Percentiles rank a stretch among this genome's conserved stretches.
These are phyloP conservation scores for Motacilla alba DNA, from an alignment of 2,113 vertebrate species.

Conservation along the genomic window DNA sequence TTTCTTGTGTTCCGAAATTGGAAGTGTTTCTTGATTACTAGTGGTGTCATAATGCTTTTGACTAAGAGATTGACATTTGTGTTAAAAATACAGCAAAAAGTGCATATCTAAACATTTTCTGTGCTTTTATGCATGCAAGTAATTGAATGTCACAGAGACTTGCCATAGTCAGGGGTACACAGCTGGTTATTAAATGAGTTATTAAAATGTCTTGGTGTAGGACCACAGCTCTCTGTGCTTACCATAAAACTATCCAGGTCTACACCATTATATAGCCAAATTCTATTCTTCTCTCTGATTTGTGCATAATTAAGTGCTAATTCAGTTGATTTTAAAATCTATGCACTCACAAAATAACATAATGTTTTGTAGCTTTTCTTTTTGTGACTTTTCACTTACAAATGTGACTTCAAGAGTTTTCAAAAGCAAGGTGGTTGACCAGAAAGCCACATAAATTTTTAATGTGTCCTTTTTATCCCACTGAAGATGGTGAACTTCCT, in stretches of 20 bases:
- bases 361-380: background rate
- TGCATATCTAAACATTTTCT: background rate
- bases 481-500: constrained; percentile 73
- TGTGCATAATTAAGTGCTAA: background rate
- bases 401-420: background rate
- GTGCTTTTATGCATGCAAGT: background rate
- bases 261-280: background rate
- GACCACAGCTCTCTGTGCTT: background rate
- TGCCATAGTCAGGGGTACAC: background rate
- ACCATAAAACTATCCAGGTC: background rate
- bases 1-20: background rate
- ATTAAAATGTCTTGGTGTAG: background rate
- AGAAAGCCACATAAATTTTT: background rate
- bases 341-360: background rate
- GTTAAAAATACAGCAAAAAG: background rate
- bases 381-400: background rate
- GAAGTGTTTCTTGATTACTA: background rate
- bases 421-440: background rate
- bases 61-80: background rate
- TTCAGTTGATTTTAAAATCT: background rate
- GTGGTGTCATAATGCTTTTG: background rate
- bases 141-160: background rate
- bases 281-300: background rate
- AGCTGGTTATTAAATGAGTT: background rate
- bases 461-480: background rate